Percentiles rank a stretch among this genome's conserved stretches.
Evolutionary conservation across 2,888 invertebrate genomes (phyloP).

Genomic region (Seira musarum): DNA sequence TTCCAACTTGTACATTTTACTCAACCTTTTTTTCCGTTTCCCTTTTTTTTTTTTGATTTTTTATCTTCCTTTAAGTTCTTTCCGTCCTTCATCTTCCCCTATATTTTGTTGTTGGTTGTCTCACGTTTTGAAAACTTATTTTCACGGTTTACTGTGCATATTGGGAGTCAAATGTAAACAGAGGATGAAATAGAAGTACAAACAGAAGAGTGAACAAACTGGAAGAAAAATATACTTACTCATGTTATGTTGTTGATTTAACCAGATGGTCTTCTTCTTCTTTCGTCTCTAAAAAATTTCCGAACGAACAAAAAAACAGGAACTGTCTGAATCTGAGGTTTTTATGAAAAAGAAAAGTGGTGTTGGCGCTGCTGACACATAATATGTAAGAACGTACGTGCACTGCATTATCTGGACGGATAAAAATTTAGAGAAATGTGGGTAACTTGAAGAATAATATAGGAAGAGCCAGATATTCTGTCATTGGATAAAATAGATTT

Average conservation of each 20-base stretch:
- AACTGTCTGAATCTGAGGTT: neutral
- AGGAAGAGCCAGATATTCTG: too few relatives aligned
- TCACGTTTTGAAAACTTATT: too few relatives aligned
- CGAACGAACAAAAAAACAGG: neutral
- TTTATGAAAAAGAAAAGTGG: neutral
- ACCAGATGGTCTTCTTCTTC: conserved; percentile 11
- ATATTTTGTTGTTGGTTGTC: neutral
- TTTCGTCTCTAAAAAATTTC: neutral
- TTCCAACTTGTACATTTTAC: neutral
- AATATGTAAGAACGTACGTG: conserved; percentile 7
- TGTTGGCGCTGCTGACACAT: conserved; percentile 12
- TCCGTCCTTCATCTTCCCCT: neutral
- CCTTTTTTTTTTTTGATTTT: neutral
- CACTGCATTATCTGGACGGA: neutral
- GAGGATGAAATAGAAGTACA: conserved; percentile 2
- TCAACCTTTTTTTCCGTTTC: neutral
- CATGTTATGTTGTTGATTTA: neutral
- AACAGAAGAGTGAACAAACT: conserved; percentile 7
- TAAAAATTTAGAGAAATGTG: neutral
- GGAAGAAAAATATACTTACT: neutral
- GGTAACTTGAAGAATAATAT: neutral
- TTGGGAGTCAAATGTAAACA: neutral
- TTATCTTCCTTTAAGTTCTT: neutral
- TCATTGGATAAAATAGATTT: too few relatives aligned
- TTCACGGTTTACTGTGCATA: neutral